phyloP scores from a whole-genome alignment of 2,113 vertebrate genomes.

The Phodopus roborovskii region DNA sequence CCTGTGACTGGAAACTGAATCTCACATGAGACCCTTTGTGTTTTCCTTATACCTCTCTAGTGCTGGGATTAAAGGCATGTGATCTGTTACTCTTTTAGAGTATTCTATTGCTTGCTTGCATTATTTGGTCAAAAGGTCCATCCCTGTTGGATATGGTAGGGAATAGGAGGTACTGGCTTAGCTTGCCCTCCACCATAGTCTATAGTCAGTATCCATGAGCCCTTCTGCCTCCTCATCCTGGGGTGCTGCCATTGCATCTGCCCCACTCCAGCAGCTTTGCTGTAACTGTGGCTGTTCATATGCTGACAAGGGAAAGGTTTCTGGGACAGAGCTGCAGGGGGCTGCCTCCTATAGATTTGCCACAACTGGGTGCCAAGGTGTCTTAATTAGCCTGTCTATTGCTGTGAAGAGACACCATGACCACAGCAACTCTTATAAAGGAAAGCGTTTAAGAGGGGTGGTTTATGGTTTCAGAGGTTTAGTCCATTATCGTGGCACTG shows the following conservation, averaged over 20 bases:
- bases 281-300: not conserved
- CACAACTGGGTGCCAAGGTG: not conserved
- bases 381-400: not conserved
- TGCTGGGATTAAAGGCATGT: no score
- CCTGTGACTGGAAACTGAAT: no score
- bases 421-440: not conserved
- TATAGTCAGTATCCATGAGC: not conserved
- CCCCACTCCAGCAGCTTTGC: not conserved
- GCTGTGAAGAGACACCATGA: not conserved
- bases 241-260: not conserved
- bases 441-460: not conserved
- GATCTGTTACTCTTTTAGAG: no score
- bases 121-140: not conserved
- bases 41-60: no score
- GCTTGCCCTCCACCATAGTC: not conserved
- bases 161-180: not conserved
- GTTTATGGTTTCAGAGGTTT: not conserved
- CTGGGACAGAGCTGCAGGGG: not conserved
- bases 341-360: not conserved
- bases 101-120: no score
- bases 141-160: not conserved
- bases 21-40: no score
- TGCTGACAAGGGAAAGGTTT: not conserved
- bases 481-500: not conserved
- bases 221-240: not conserved